A percentile compares a stretch with the other conserved stretches of the same genome.
phyloP scores from a whole-genome alignment of 2,888 invertebrate genomes.

The Cheilosia scutellata region DNA sequence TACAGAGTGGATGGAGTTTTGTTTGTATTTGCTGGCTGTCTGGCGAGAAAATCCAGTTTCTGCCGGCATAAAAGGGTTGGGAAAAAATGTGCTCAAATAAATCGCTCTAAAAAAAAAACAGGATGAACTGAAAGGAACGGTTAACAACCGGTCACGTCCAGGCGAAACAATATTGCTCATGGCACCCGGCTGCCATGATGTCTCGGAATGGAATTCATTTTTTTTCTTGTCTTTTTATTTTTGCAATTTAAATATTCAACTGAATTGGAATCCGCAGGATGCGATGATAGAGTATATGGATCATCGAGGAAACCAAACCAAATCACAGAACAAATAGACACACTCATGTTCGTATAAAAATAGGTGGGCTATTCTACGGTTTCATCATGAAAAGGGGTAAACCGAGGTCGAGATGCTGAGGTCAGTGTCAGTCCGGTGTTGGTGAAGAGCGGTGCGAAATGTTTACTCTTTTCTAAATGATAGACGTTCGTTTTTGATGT shows the following conservation, averaged over 20 bases:
- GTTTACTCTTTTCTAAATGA: slow-evolving; percentile 5
- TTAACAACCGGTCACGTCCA: slow-evolving; percentile 75
- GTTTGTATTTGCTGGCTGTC: slow-evolving; percentile 74
- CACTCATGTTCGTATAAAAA: not conserved
- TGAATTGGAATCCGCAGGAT: slow-evolving; percentile 47
- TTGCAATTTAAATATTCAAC: slow-evolving; percentile 66
- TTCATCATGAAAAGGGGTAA: slow-evolving; percentile 52
- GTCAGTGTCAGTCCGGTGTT: slow-evolving; percentile 65
- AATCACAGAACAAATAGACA: slow-evolving; percentile 58
- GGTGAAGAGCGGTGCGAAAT: slow-evolving; percentile 18
- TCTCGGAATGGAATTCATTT: slow-evolving; percentile 61
- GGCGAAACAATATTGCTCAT: slow-evolving; percentile 73
- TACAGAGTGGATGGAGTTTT: slow-evolving; percentile 26
- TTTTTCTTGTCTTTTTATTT: slow-evolving; percentile 20
- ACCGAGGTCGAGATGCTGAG: slow-evolving; percentile 65
- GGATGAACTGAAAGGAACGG: slow-evolving; percentile 67
- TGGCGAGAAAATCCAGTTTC: slow-evolving; percentile 76
- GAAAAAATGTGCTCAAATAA: slow-evolving; percentile 67
- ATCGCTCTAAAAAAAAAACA: slow-evolving; percentile 56
- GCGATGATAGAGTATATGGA: slow-evolving; percentile 34
- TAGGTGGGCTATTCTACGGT: not conserved
- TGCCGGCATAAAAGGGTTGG: slow-evolving; percentile 67
- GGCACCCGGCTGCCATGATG: slow-evolving; percentile 70
- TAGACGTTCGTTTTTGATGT: slow-evolving; percentile 1
- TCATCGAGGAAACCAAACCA: slow-evolving; percentile 67